These are phyloP conservation scores for Microplitis demolitor DNA, from an alignment of 1,140 invertebrate species.

Conservation along the genomic window DNA sequence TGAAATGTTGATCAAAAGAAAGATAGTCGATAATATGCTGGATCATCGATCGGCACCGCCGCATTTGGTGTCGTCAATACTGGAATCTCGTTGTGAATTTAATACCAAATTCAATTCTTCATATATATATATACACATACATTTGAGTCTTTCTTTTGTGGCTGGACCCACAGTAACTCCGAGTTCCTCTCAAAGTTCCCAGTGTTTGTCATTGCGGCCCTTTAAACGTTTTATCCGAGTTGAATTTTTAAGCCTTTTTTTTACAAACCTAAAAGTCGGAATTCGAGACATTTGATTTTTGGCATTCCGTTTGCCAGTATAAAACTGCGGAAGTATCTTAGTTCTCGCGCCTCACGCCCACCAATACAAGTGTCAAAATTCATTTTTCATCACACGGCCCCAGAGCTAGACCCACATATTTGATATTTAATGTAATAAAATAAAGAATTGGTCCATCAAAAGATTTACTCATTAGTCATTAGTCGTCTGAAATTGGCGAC, in stretches of 20 bases:
- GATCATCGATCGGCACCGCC: neutral
- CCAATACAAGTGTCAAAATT: neutral
- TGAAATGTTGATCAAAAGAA: slow-evolving; percentile 31
- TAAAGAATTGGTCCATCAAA: neutral
- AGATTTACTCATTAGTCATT: neutral
- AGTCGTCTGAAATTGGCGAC: neutral
- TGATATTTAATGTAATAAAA: neutral
- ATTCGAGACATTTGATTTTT: slow-evolving; percentile 31
- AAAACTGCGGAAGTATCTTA: slow-evolving; percentile 29
- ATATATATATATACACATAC: neutral
- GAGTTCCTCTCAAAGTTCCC: neutral
- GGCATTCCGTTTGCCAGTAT: slow-evolving; percentile 24
- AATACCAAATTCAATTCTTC: slow-evolving; percentile 23
- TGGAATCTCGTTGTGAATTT: slow-evolving; percentile 33
- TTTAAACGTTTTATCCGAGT: slow-evolving; percentile 16
- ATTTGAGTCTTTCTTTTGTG: neutral
- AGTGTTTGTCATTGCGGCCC: neutral
- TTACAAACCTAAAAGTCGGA: neutral
- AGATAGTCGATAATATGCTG: slow-evolving; percentile 9
- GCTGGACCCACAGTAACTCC: neutral
- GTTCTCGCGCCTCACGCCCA: neutral
- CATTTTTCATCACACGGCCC: neutral
- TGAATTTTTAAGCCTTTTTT: neutral
- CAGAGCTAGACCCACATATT: neutral
- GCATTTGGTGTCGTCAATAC: slow-evolving; percentile 17